Evolutionary conservation across 2,888 invertebrate genomes (phyloP), one percentile per base, ranked within the genome.

Genomic region (Epirrita christyi): DNA sequence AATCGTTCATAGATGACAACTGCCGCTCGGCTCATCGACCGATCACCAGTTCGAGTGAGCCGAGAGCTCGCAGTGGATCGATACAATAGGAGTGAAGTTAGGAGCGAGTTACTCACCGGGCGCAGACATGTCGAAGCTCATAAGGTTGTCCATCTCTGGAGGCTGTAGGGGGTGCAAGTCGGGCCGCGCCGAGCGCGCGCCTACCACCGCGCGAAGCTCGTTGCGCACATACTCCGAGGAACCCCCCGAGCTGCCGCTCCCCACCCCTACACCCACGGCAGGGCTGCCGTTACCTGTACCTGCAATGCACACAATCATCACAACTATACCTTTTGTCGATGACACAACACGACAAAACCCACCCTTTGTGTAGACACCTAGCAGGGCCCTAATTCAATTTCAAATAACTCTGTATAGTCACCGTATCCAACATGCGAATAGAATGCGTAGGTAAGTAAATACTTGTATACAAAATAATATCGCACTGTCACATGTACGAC

Each of bases 191-290:
- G 96, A 96, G 76, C 98, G 94, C 52, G 96, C 97, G 68, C 96
- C 97, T 59, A 98, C 97, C 64, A 96, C 95, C 46, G 97, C 97
- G 71, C 98, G 94, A 76, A 98, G 92, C 88, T 98, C 97, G 90
- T 98, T 97, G 77, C 97, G 95, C 70, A 98, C 98, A 88, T 96
- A 98, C 90, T 98, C 98, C 48, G 97, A 96, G 59, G 95, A 94
- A 82, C 93, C 94, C 76, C 93, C 93, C 75, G 92, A 93, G 66
- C 67, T 74, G 27, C 58, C 73, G 13, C 64, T 69, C 59, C 87
- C 88, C 74, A 93, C 94, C 92, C 90, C 62, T 50, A 65, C 57
- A 28, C 69, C 43, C 60, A 63, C 66, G 1, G 70, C 64, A 34
- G 72, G 72, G 21, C 71, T 75, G 34, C 80, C 79, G 59, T 75